Conservation (phyloP, 2,797 vertebrate species). For the Arrhamphus sclerolepis region DNA sequence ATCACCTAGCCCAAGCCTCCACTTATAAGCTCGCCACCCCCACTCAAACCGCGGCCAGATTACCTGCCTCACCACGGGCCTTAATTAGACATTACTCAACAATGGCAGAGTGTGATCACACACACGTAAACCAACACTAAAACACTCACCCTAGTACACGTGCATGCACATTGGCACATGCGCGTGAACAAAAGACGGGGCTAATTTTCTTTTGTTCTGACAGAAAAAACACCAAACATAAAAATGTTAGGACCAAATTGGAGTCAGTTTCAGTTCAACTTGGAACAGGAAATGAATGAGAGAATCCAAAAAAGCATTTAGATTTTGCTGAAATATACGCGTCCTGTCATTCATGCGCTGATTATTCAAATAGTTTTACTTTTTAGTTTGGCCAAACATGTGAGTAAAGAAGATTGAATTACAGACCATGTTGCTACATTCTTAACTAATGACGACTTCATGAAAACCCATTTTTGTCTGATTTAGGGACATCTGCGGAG, state of each 20-base stretch:
- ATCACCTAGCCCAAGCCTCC: conserved; percentile 67
- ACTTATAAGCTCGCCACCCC: conserved; percentile 39
- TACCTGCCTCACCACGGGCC: conserved; percentile 66
- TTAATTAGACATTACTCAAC: conserved; percentile 76
- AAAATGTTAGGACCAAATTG: neutral
- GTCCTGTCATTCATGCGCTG: neutral
- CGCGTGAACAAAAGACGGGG: conserved; percentile 5
- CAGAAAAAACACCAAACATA: neutral
- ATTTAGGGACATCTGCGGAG: neutral
- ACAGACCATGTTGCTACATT: too few relatives aligned
- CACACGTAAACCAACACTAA: conserved; percentile 24
- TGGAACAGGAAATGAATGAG: neutral
- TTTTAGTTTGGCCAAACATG: neutral
- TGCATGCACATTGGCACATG: conserved; percentile 5
- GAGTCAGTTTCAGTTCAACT: conserved; percentile 6
- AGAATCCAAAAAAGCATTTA: neutral
- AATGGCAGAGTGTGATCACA: conserved; percentile 63
- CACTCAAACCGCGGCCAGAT: conserved; percentile 50
- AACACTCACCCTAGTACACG: conserved; percentile 1
- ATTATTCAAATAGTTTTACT: neutral
- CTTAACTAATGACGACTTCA: too few relatives aligned
- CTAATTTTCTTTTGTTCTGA: conserved; percentile 37
- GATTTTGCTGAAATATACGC: neutral
- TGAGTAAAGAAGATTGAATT: neutral
- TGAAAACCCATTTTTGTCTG: neutral